Percentiles rank a stretch among this genome's conserved stretches.
phyloP scores from a whole-genome alignment of 2,797 vertebrate genomes.

The Eulemur coronatus region DNA sequence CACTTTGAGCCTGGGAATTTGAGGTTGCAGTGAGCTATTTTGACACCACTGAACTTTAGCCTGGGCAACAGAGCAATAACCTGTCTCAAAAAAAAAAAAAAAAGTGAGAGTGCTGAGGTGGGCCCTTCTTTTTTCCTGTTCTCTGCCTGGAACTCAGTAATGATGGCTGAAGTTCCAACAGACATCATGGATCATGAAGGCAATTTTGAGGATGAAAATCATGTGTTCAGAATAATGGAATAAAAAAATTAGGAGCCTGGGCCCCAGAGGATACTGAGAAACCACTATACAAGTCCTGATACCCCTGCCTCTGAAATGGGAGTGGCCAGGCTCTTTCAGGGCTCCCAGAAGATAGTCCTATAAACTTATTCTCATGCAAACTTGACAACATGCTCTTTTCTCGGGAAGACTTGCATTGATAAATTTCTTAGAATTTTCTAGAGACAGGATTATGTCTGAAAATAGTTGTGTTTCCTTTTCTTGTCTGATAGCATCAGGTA shows the following conservation, averaged over 20 bases:
- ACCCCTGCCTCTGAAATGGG: not conserved
- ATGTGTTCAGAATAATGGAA: not conserved
- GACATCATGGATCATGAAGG: not conserved
- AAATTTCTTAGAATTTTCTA: conserved; percentile 9
- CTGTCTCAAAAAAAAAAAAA: not conserved
- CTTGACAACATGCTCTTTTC: not conserved
- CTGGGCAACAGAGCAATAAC: not conserved
- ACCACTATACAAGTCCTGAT: not conserved
- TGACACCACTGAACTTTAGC: not conserved
- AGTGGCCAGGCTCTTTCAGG: not conserved
- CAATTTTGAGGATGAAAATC: not conserved
- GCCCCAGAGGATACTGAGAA: not conserved
- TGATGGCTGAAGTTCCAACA: not conserved
- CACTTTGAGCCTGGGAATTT: not conserved
- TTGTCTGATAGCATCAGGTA: not conserved
- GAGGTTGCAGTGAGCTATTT: not conserved
- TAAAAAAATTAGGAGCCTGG: not conserved
- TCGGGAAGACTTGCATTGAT: not conserved
- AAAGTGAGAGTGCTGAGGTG: not conserved
- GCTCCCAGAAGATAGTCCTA: not conserved
- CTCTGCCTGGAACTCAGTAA: not conserved
- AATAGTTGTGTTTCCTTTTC: not conserved
- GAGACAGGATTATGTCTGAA: not conserved
- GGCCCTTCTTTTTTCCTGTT: not conserved
- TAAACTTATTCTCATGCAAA: not conserved